phyloP scores from a whole-genome alignment of 2,888 invertebrate species.

The Phrixothrix hirtus region DNA sequence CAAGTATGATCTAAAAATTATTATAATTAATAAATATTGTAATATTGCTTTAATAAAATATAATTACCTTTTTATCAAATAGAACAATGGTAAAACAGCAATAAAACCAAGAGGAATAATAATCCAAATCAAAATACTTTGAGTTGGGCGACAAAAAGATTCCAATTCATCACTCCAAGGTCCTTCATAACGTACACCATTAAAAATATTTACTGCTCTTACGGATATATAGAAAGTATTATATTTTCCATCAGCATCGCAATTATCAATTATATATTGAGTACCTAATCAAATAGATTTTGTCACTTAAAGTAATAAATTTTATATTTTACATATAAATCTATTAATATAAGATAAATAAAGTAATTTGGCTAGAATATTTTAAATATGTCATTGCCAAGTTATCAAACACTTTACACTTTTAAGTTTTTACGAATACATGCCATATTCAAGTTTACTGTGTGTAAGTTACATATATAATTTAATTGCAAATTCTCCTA shows the following conservation, averaged over 20 bases:
- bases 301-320: not conserved
- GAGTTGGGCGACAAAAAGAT: constrained; percentile 38
- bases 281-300: constrained; percentile 7
- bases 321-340: not conserved
- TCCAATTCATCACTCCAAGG: constrained; percentile 49
- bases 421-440: no score
- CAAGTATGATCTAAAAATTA: constrained; percentile 18
- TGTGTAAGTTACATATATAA: no score
- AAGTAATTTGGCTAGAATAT: no score
- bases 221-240: constrained; percentile 44
- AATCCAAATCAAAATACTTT: constrained; percentile 13
- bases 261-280: constrained; percentile 30
- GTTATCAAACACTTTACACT: not conserved
- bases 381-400: not conserved
- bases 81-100: constrained; percentile 12
- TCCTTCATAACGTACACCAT: constrained; percentile 41
- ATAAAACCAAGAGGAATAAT: constrained; percentile 18
- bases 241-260: constrained; percentile 40
- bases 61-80: constrained; percentile 22
- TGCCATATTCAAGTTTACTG: no score
- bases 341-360: not conserved
- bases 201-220: constrained; percentile 49
- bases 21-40: not conserved
- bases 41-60: not conserved
- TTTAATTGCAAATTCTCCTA: not conserved